Base-by-base conservation (phyloP, 2,888 invertebrate genomes). In the Sepiola atlantica region DNA sequence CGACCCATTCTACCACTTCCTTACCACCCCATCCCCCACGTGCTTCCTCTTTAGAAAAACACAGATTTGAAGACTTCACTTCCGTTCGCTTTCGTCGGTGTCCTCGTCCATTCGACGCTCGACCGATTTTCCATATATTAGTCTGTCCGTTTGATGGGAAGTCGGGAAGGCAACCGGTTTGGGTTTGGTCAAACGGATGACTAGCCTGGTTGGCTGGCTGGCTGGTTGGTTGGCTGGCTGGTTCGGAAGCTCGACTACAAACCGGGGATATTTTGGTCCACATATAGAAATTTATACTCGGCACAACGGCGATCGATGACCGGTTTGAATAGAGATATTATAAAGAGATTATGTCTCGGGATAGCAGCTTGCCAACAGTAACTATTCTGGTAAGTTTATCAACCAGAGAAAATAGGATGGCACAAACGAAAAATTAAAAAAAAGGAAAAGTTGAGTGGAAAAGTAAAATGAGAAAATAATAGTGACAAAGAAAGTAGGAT, bases 261-360 rank as follows among this genome's bases (percentile, higher is more conserved):
- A 77, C 77, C n/a, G 77, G n/a, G n/a, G 77, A 77, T 77, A 77
- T 77, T 77, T 77, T 77, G 32, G 77, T 77, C 77, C 77, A n/a
- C 77, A 77, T 77, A 77, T 77, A 77, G 77, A 77, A 77, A 77
- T 77, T 77, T 77, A 77, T 77, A 77, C 77, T 77, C 77, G 77
- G 77, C n/a, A n/a, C 77, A 77, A 77, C n/a, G 77, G 32, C 77
- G 77, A 77, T 77, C 77, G 77, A 77, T 77, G 77, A n/a, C n/a
- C n/a, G 77, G 77, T 77, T 77, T 77, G 77, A 77, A 77, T n/a
- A n/a, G 77, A 77, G 77, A 77, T 77, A 77, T 77, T 77, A 77
- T 77, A 77, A 77, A 77, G 77, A 77, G 77, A 77, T 77, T 77
- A 77, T 77, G 77, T 77, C 77, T 77, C 77, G n/a, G 77, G 77